These are phyloP conservation scores for Drosophila mayaguana DNA, from an alignment of 2,888 invertebrate species.

Conservation along the genomic window DNA sequence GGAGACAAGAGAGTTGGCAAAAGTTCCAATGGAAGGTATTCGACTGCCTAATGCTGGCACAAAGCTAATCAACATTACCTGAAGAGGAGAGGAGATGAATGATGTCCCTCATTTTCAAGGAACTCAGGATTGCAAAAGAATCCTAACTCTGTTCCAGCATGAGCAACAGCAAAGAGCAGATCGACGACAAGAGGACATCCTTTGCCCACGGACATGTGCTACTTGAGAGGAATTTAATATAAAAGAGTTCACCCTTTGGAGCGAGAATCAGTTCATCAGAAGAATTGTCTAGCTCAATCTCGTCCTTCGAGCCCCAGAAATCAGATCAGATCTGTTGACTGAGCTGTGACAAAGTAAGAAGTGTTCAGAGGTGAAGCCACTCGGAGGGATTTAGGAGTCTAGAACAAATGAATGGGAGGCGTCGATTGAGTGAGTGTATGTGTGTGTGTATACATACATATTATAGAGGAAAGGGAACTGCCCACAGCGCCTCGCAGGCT, in stretches of 20 bases:
- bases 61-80: too few relatives aligned
- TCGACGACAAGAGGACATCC: too few relatives aligned
- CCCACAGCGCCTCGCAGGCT: background rate
- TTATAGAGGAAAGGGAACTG: background rate
- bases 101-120: too few relatives aligned
- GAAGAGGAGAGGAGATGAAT: too few relatives aligned
- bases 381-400: background rate
- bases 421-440: background rate
- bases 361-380: too few relatives aligned
- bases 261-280: background rate
- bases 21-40: background rate
- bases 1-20: background rate
- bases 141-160: too few relatives aligned
- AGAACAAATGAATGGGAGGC: background rate
- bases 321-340: too few relatives aligned
- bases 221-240: background rate
- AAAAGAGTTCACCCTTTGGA: too few relatives aligned
- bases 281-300: background rate
- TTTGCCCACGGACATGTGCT: background rate
- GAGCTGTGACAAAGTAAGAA: too few relatives aligned
- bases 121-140: too few relatives aligned
- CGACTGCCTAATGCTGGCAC: background rate
- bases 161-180: too few relatives aligned
- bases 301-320: too few relatives aligned
- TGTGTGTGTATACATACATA: background rate